A percentile compares a stretch with the other conserved stretches of the same genome.
These are phyloP conservation scores for Pseudococcus longispinus DNA, from an alignment of 2,888 invertebrate genomes.

Conservation along the genomic window DNA sequence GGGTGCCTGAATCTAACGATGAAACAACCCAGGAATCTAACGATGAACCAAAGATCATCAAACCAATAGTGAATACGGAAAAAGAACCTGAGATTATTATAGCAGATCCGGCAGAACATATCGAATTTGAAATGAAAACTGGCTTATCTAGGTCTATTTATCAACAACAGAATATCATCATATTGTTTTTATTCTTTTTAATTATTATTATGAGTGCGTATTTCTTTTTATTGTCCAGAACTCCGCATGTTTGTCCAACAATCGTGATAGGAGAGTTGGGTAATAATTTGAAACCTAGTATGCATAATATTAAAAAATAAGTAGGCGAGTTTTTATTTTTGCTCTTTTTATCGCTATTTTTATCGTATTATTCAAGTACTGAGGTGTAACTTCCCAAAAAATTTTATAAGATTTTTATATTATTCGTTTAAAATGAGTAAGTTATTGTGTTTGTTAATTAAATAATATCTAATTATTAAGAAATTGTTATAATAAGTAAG, in stretches of 20 bases:
- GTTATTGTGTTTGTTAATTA: too few relatives aligned
- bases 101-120: background rate
- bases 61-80: background rate
- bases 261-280: background rate
- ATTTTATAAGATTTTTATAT: background rate
- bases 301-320: background rate
- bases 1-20: background rate
- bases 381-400: background rate
- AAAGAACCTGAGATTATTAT: background rate
- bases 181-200: slow-evolving; percentile 16
- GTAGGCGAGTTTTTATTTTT: too few relatives aligned
- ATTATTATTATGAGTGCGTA: background rate
- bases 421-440: too few relatives aligned
- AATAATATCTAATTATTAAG: too few relatives aligned
- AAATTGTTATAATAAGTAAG: too few relatives aligned
- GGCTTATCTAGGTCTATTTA: background rate
- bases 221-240: background rate
- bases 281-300: background rate
- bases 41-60: background rate
- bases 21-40: background rate
- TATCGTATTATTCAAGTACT: background rate
- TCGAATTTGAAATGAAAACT: background rate
- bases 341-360: background rate
- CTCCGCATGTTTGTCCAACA: background rate
- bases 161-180: background rate